Evolutionary conservation across 2,797 vertebrate species (phyloP).

Genomic region (Neopelma chrysocephalum): DNA sequence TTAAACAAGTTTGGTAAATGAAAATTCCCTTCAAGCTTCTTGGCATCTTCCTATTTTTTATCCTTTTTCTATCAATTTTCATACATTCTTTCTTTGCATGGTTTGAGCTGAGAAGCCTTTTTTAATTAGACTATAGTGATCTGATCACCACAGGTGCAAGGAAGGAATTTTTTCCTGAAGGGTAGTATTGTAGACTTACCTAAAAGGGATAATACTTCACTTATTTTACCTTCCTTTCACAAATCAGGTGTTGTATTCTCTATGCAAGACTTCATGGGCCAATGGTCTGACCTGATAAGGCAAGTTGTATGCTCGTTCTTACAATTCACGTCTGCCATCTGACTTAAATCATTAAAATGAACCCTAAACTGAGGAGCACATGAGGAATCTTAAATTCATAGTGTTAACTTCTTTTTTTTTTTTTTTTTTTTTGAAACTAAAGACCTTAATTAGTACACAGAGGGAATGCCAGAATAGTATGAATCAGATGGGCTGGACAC

Average conservation of each 20-base stretch:
- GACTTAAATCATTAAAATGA: not conserved
- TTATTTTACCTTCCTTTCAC: constrained; percentile 7
- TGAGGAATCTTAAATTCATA: not conserved
- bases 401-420: not conserved
- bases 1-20: not conserved
- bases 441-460: not conserved
- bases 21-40: constrained; percentile 50
- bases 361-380: not conserved
- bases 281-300: not conserved
- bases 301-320: not conserved
- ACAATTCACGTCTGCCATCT: not conserved
- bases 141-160: constrained; percentile 17
- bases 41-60: constrained; percentile 24
- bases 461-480: not conserved
- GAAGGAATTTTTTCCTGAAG: constrained; percentile 19
- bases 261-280: not conserved
- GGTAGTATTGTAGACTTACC: not conserved
- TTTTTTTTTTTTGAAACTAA: not conserved
- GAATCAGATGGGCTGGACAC: not conserved
- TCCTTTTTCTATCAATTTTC: constrained; percentile 55
- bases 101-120: constrained; percentile 32
- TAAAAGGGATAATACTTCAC: not conserved
- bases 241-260: not conserved
- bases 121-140: constrained; percentile 43
- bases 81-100: constrained; percentile 50